Evolutionary conservation across 2,113 vertebrate genomes (phyloP).

Genomic region (Triplophysa rosa): DNA sequence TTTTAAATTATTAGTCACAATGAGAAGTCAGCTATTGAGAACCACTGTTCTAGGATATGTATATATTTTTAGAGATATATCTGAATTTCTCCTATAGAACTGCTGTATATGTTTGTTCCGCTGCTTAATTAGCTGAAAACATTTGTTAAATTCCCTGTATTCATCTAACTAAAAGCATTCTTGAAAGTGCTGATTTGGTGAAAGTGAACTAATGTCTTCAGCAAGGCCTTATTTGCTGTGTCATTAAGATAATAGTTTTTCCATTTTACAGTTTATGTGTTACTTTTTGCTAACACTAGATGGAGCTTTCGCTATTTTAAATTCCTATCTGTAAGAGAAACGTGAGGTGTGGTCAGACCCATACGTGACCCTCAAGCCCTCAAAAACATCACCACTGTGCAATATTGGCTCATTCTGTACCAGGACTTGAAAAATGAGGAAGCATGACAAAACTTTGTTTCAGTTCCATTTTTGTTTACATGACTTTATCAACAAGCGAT

Average conservation of each 20-base stretch:
- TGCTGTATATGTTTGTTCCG: not conserved
- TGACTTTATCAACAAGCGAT: no score
- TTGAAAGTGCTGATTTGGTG: slow-evolving; percentile 48
- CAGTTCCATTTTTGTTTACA: no score
- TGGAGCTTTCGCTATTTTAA: slow-evolving; percentile 47
- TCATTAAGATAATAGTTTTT: slow-evolving; percentile 64
- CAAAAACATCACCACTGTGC: not conserved
- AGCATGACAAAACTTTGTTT: no score
- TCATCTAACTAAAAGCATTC: slow-evolving; percentile 37
- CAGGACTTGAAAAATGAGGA: no score
- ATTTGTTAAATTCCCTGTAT: not conserved
- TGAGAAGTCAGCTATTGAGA: no score
- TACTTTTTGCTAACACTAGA: slow-evolving; percentile 60
- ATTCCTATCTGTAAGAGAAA: no score
- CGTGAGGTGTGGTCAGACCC: not conserved
- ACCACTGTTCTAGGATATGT: not conserved
- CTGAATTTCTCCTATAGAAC: not conserved
- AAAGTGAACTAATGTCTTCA: slow-evolving; percentile 52
- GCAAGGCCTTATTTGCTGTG: slow-evolving; percentile 54
- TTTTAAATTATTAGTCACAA: no score
- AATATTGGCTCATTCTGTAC: not conserved
- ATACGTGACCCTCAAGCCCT: not conserved
- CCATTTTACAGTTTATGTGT: slow-evolving; percentile 11
- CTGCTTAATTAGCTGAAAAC: slow-evolving; percentile 27
- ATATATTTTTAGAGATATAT: not conserved